phyloP scores from a whole-genome alignment of 2,113 vertebrate genomes.

The Aegotheles bennettii region DNA sequence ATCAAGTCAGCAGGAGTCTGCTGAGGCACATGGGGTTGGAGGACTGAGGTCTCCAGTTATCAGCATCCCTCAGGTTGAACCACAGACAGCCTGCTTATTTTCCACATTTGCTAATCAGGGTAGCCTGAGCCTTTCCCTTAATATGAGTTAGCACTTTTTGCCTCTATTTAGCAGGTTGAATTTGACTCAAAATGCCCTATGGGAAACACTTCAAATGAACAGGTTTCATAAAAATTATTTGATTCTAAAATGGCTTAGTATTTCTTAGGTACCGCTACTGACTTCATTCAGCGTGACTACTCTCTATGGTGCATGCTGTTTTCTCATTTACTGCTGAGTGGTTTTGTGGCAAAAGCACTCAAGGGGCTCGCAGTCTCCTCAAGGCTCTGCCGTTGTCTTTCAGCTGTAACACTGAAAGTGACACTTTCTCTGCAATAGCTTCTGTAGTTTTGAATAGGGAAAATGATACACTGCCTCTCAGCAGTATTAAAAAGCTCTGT shows the following conservation, averaged over 20 bases:
- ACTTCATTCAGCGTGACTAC: neutral
- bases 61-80: neutral
- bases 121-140: neutral
- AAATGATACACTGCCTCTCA: neutral
- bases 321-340: neutral
- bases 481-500: neutral
- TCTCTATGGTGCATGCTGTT: neutral
- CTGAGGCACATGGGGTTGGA: rapidly evolving
- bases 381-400: neutral
- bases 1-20: neutral
- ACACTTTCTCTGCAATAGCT: neutral
- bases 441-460: neutral
- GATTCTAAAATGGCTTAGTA: neutral
- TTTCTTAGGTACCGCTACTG: neutral
- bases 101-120: neutral
- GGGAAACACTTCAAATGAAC: neutral
- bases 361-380: neutral
- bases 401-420: neutral
- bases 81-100: neutral
- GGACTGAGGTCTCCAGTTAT: neutral
- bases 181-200: neutral
- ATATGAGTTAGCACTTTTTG: neutral
- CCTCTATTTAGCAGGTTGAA: neutral
- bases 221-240: conserved; percentile 2
- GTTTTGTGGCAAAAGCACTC: conserved; percentile 14